These are phyloP conservation scores for Formica selysi DNA, from an alignment of 1,140 invertebrate species.

Conservation along the genomic window DNA sequence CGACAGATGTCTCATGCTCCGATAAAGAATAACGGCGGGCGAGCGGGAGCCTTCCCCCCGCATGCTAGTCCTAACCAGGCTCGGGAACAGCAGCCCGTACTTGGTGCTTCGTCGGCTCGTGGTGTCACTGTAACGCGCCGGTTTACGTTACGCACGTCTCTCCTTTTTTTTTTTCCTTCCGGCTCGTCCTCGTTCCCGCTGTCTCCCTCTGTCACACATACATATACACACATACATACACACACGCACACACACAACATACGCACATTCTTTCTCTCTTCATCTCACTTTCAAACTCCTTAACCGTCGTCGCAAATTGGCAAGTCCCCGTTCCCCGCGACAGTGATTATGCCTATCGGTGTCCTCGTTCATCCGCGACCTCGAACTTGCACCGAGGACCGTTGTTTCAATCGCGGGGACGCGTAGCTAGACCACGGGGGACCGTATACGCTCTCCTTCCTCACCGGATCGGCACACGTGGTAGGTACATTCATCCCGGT, in stretches of 20 bases:
- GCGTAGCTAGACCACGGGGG: constrained; percentile 12
- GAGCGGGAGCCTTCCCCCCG: constrained; percentile 71
- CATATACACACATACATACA: too few relatives aligned
- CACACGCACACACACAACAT: too few relatives aligned
- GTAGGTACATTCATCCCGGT: constrained; percentile 49
- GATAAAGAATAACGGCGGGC: constrained; percentile 84
- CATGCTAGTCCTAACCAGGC: constrained; percentile 78
- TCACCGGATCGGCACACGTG: constrained; percentile 67
- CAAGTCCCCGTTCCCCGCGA: constrained; percentile 53
- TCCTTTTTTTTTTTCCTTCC: constrained; percentile 46
- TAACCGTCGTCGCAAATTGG: constrained; percentile 33
- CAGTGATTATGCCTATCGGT: constrained; percentile 71
- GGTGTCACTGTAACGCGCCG: constrained; percentile 66
- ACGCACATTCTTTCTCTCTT: neutral
- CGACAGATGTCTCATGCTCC: constrained; percentile 85
- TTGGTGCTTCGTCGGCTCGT: constrained; percentile 71
- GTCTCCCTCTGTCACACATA: neutral
- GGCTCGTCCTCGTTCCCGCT: constrained; percentile 48
- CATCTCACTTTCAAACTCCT: constrained; percentile 29
- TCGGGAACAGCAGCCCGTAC: constrained; percentile 70
- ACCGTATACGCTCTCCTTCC: neutral
- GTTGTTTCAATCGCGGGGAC: constrained; percentile 16
- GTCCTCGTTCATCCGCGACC: constrained; percentile 50
- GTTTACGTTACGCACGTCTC: constrained; percentile 60
- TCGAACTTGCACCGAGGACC: constrained; percentile 35